Evolutionary conservation across 2,113 vertebrate species (phyloP), one percentile per base, ranked within the genome.

Genomic region (Marmota monax): DNA sequence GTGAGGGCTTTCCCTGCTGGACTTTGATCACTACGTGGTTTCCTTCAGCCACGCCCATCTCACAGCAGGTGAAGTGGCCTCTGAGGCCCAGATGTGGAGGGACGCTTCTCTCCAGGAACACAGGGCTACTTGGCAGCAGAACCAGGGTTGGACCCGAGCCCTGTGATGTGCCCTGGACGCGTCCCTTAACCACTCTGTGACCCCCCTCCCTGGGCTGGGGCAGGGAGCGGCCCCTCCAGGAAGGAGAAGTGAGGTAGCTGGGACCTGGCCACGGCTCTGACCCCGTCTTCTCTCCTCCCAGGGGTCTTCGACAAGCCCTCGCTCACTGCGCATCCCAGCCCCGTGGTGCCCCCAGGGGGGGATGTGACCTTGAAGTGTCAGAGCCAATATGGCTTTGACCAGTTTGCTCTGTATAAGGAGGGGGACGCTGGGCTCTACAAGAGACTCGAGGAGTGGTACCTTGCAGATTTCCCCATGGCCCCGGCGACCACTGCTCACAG

Each of bases 361-460:
- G 34, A 91, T 0, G 92, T 97, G 76, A 96, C 89, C 6, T 80
- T 98, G 0, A 48, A 32, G 34, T 98, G 98, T 23, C 53, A 9
- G 20, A 85, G 37, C 12, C 20, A 1, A 0, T 3, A 56, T 0
- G 1, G 77, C 11, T 88, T 86, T 10, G 34, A 96, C 90, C 90
- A 39, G 0, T 89, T 96, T 39, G 93, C 90, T 1, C 18, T 93
- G 42, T 84, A 94, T 69, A 97, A 97, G 82, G 90, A 94, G 11
- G 94, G 90, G 1, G 88, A 86, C 8, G 0, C n/a, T 0, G 1
- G 7, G 17, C 63, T 37, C 48, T 4, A 17, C 37, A 78, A 18
- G 51, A 8, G 1, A 1, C 25, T 10, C 0, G 84, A 88, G 34
- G 32, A 1, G 1, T 58, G 37, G 73, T 78, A 96, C 51, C 4